These are phyloP conservation scores for Cheilosia scutellata DNA, from an alignment of 2,888 invertebrate species.

Conservation along the genomic window DNA sequence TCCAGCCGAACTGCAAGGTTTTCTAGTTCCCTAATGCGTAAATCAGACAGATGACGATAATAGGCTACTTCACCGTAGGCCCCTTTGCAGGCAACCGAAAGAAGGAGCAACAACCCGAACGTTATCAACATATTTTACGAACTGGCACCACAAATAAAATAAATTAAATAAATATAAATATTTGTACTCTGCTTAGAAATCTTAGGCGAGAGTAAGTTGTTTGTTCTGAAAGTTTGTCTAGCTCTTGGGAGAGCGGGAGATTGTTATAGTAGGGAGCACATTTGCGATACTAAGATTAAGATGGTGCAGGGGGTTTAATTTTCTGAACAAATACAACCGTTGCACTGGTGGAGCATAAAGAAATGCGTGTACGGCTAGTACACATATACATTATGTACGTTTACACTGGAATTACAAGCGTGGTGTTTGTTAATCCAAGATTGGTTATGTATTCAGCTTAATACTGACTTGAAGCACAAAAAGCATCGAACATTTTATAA, in stretches of 20 bases:
- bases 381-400: too few species aligned
- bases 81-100: constrained; percentile 1
- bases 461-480: too few species aligned
- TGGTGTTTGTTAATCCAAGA: too few species aligned
- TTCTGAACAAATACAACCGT: too few species aligned
- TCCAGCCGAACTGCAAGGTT: constrained; percentile 79
- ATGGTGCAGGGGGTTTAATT: too few species aligned
- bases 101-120: constrained; percentile 45
- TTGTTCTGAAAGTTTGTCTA: constrained; percentile 39
- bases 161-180: constrained; percentile 35
- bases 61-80: constrained; percentile 78
- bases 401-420: too few species aligned
- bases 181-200: constrained; percentile 42
- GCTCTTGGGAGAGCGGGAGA: constrained; percentile 22
- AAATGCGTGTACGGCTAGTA: too few species aligned
- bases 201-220: constrained; percentile 17
- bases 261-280: background rate
- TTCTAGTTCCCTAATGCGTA: constrained; percentile 80
- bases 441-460: too few species aligned
- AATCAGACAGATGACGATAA: constrained; percentile 79
- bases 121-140: constrained; percentile 59
- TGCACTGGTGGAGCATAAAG: too few species aligned
- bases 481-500: too few species aligned
- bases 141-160: constrained; percentile 35
- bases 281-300: too few species aligned